Conservation (phyloP, 2,113 vertebrate species). For the Alethe diademata region DNA sequence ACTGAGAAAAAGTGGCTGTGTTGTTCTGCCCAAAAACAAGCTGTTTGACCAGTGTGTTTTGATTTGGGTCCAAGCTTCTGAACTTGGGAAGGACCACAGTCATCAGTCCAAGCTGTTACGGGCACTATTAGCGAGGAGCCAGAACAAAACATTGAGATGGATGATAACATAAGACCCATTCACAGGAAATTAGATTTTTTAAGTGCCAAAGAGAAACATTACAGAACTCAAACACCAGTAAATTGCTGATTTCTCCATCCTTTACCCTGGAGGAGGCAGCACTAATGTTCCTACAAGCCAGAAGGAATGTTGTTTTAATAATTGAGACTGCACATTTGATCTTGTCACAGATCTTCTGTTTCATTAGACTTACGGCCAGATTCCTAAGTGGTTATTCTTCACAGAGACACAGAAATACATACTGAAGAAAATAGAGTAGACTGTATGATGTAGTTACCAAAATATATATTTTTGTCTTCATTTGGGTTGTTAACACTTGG, state of each 20-base stretch:
- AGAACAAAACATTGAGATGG: background rate
- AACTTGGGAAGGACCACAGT: background rate
- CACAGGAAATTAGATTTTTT: constrained; percentile 52
- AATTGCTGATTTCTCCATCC: background rate
- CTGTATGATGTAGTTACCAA: background rate
- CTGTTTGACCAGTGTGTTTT: background rate
- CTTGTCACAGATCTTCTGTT: background rate
- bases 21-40: background rate
- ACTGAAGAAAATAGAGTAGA: background rate
- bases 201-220: background rate
- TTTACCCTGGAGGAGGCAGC: background rate
- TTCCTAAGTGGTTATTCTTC: background rate
- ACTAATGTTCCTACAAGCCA: background rate
- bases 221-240: background rate
- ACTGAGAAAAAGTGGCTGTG: background rate
- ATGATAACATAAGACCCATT: background rate
- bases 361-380: background rate
- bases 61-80: background rate
- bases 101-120: background rate
- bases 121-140: background rate
- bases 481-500: background rate
- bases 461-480: background rate
- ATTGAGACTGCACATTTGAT: background rate
- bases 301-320: constrained; percentile 31
- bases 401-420: background rate